Percentiles rank a stretch among this genome's conserved stretches.
Evolutionary conservation across 1,140 invertebrate genomes (phyloP).

Genomic region (Bombus superbus): DNA sequence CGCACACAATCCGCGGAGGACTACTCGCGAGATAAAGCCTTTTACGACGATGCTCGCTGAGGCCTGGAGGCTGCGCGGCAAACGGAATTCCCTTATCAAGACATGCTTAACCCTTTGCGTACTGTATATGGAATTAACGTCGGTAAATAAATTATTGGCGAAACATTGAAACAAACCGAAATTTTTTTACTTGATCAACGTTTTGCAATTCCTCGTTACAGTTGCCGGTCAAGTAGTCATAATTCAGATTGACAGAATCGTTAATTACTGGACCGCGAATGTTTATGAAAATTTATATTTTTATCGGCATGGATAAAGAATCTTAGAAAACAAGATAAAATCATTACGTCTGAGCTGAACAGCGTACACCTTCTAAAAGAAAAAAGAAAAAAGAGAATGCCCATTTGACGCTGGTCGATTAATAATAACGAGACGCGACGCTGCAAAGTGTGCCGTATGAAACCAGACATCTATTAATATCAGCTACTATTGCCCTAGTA

Average conservation of each 20-base stretch:
- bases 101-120: not conserved
- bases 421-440: slow-evolving; percentile 41
- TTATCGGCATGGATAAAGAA: too few relatives aligned
- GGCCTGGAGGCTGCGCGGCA: slow-evolving; percentile 28
- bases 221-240: too few relatives aligned
- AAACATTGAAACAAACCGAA: not conserved
- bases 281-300: too few relatives aligned
- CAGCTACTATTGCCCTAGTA: not conserved
- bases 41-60: slow-evolving; percentile 23
- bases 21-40: slow-evolving; percentile 37
- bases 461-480: slow-evolving; percentile 44
- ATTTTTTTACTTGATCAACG: not conserved
- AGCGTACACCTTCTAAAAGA: too few relatives aligned
- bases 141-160: slow-evolving; percentile 2
- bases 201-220: not conserved
- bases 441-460: slow-evolving; percentile 19
- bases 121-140: slow-evolving; percentile 15
- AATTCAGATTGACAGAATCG: too few relatives aligned
- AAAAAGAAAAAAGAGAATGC: not conserved
- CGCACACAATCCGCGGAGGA: slow-evolving; percentile 43
- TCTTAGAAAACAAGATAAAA: not conserved
- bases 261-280: too few relatives aligned
- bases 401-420: slow-evolving; percentile 26
- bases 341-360: not conserved
- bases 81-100: slow-evolving; percentile 44